These are phyloP conservation scores for Chondrilla cf. caribensis DNA, from an alignment of 37 sponge, comb jelly and placozoan species.

Conservation along the genomic window DNA sequence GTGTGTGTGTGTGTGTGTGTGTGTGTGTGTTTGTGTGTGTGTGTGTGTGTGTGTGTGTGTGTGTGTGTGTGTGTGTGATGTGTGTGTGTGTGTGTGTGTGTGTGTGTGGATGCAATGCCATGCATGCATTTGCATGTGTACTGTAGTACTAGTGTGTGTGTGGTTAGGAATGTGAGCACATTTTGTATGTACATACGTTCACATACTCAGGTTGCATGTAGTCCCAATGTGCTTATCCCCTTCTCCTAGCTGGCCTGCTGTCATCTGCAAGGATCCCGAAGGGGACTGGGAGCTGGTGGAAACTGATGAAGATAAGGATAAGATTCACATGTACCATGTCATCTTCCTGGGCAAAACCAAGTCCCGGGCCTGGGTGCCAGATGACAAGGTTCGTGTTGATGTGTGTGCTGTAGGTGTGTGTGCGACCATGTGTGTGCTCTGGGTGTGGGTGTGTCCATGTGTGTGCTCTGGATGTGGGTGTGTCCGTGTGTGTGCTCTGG, in stretches of 20 bases:
- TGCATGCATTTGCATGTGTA: no score
- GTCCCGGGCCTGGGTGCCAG: constrained; percentile 56
- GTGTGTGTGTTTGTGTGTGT: no score
- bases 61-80: no score
- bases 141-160: no score
- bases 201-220: neutral
- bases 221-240: neutral
- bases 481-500: neutral
- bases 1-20: no score
- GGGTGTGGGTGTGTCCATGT: neutral
- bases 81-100: no score
- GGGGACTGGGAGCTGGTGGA: constrained; percentile 2
- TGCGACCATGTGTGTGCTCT: neutral
- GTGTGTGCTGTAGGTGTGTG: constrained; percentile 5
- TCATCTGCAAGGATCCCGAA: constrained; percentile 62
- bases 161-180: no score
- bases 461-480: neutral
- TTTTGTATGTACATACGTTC: neutral
- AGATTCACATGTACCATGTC: constrained; percentile 68
- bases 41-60: no score
- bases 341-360: constrained; percentile 62
- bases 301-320: constrained; percentile 37
- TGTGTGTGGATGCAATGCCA: no score
- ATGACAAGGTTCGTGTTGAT: constrained; percentile 36
- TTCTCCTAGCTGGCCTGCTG: constrained; percentile 63